These are phyloP conservation scores for Sarcophaga rosellei DNA, from an alignment of 2,888 invertebrate genomes.

Conservation along the genomic window DNA sequence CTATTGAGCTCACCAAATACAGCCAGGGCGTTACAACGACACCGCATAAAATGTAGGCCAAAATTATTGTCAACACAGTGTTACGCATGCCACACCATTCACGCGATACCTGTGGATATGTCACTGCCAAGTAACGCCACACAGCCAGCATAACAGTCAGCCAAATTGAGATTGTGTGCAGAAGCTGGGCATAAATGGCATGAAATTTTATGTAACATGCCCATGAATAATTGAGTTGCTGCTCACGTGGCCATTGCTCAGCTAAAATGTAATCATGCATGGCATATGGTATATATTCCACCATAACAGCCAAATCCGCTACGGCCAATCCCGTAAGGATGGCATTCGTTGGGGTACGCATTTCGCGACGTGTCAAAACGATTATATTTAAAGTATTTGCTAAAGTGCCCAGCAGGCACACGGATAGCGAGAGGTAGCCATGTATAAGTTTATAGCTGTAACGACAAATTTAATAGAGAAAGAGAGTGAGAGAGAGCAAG, in stretches of 20 bases:
- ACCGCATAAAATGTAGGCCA: slow-evolving; percentile 91
- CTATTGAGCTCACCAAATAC: slow-evolving; percentile 89
- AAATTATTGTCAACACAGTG: slow-evolving; percentile 88
- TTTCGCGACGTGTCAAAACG: slow-evolving; percentile 93
- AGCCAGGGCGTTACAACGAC: slow-evolving; percentile 86
- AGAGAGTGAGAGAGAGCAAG: slow-evolving; percentile 5
- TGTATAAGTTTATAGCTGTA: slow-evolving; percentile 88
- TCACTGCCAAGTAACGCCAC: slow-evolving; percentile 94
- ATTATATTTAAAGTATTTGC: slow-evolving; percentile 95
- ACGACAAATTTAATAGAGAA: slow-evolving; percentile 41
- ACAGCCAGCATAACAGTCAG: slow-evolving; percentile 95
- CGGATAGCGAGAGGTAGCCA: slow-evolving; percentile 91
- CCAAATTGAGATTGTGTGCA: slow-evolving; percentile 96
- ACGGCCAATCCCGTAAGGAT: slow-evolving; percentile 94
- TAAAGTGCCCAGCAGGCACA: slow-evolving; percentile 94
- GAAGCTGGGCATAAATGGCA: slow-evolving; percentile 93
- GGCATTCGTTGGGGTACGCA: slow-evolving; percentile 95
- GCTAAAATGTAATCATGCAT: slow-evolving; percentile 88
- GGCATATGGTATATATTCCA: slow-evolving; percentile 95
- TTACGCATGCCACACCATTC: slow-evolving; percentile 91
- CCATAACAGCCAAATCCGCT: slow-evolving; percentile 95
- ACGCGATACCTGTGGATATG: slow-evolving; percentile 89
- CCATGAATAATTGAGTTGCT: slow-evolving; percentile 87
- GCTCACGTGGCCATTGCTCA: slow-evolving; percentile 80
- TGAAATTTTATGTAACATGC: slow-evolving; percentile 93